Evolutionary conservation across 2,888 invertebrate genomes (phyloP).

Genomic region (Bombylius major): DNA sequence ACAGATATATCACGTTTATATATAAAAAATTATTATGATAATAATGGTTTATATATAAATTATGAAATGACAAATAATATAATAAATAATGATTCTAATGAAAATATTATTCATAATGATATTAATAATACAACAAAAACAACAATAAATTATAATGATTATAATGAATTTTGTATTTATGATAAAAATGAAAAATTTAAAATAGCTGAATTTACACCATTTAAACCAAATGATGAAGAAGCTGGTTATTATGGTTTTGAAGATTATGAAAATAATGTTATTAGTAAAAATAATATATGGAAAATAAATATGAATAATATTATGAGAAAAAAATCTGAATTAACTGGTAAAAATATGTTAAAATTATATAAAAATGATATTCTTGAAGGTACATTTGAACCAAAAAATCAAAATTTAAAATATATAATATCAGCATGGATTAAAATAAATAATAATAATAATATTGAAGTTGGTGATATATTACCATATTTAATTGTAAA

Average conservation of each 20-base stretch:
- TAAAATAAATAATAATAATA: conserved; percentile 1
- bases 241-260: conserved; percentile 9
- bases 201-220: conserved; percentile 4
- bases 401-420: conserved; percentile 1
- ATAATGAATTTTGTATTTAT: too few species aligned
- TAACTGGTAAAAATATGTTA: conserved; percentile 7
- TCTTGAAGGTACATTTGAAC: conserved; percentile 6
- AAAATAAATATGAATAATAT: conserved; percentile 5
- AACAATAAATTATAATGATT: too few species aligned
- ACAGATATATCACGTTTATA: too few species aligned
- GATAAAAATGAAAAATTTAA: conserved; percentile 2
- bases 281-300: too few species aligned
- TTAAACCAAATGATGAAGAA: neutral
- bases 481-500: neutral
- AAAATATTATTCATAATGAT: too few species aligned
- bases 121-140: too few species aligned
- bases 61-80: too few species aligned
- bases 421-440: conserved; percentile 7
- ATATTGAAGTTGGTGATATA: neutral
- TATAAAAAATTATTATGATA: too few species aligned
- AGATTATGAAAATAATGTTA: too few species aligned
- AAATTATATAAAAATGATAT: conserved; percentile 5
- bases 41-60: too few species aligned
- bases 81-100: too few species aligned
- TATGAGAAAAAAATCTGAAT: conserved; percentile 4